A percentile compares a stretch with the other conserved stretches of the same genome.
These are phyloP conservation scores for Plagodis pulveraria DNA, from an alignment of 2,888 invertebrate genomes.

Conservation along the genomic window DNA sequence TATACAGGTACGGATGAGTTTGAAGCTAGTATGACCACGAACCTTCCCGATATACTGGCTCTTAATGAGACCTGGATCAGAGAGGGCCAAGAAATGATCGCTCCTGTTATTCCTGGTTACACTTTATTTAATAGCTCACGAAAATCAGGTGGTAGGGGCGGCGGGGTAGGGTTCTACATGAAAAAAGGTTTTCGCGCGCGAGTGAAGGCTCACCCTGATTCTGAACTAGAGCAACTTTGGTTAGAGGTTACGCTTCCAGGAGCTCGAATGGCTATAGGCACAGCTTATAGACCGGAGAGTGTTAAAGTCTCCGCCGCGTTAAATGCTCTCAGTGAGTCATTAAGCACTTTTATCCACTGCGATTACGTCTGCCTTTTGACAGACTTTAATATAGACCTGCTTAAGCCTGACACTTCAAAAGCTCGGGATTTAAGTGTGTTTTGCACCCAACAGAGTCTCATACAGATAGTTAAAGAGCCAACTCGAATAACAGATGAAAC, in stretches of 20 bases:
- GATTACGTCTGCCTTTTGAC: constrained; percentile 20
- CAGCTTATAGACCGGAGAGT: constrained; percentile 33
- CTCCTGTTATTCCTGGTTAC: not conserved
- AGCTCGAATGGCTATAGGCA: constrained; percentile 31
- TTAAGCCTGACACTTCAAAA: constrained; percentile 1
- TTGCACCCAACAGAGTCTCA: not conserved
- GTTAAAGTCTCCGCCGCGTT: constrained; percentile 19
- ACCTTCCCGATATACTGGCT: not conserved
- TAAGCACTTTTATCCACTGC: constrained; percentile 20
- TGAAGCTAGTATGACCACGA: not conserved
- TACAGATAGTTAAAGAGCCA: constrained; percentile 7
- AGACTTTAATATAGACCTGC: constrained; percentile 29
- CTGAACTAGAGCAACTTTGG: constrained; percentile 37
- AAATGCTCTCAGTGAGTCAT: constrained; percentile 31
- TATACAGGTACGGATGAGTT: not conserved
- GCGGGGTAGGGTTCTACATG: constrained; percentile 14
- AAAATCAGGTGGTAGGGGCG: constrained; percentile 2
- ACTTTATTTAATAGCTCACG: constrained; percentile 8
- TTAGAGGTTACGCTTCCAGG: constrained; percentile 32
- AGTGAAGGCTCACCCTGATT: constrained; percentile 22
- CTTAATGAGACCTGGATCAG: not conserved
- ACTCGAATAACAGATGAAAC: constrained; percentile 25
- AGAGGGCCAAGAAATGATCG: not conserved
- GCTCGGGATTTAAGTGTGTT: constrained; percentile 1
- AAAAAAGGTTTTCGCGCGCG: constrained; percentile 20